Base-by-base conservation (phyloP, 2,888 invertebrate species). In the Caenorhabditis sulstoni region DNA sequence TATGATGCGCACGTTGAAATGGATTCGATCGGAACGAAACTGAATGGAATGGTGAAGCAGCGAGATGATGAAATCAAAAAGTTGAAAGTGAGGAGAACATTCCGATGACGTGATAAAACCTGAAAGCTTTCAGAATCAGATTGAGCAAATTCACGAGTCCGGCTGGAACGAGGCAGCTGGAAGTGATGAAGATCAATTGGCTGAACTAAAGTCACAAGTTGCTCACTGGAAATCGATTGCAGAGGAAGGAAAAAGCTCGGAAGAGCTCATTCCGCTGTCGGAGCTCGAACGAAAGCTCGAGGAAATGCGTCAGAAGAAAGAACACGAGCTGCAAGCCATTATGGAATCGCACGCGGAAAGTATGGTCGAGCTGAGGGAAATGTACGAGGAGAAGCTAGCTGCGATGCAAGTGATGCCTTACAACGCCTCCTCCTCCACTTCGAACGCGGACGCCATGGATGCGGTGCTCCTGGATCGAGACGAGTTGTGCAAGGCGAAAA, bases 51-150 rank as follows among this genome's bases (percentile, higher is more conserved):
- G 65, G 75, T 88, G n/a, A 53, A 65, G 9, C 76, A 81, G 39
- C 66, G 88, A 45, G 88, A 88, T 61, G 80, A 84, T 3, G 85
- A 87, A 49, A 87, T 88, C 37, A 85, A 84, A 61, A 75, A 79
- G 44, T 70, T 87, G 16, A 79, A 85, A 68, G 86, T 87, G 20
- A 12, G 9, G 1, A 1, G 41, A 37, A 67, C 39, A 57, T 53
- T 2, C 29, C 12, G 37, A 16, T 35, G 5, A 8, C 37, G 11
- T 37, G 37, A 37, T 37, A 37, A 37, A 41, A 14, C 3, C 11
- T 41, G 41, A 14, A 3, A 11, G 11, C 11, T 67, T 65, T 12
- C 66, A 74, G 77, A 59, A 58, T 20, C 66, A 80, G 52, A 61
- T 80, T 16, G 68, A 75, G 29, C 75, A 76, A 22, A 57, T 80